Conservation (phyloP, 2,113 vertebrate species). For the Henicopernis longicauda region DNA sequence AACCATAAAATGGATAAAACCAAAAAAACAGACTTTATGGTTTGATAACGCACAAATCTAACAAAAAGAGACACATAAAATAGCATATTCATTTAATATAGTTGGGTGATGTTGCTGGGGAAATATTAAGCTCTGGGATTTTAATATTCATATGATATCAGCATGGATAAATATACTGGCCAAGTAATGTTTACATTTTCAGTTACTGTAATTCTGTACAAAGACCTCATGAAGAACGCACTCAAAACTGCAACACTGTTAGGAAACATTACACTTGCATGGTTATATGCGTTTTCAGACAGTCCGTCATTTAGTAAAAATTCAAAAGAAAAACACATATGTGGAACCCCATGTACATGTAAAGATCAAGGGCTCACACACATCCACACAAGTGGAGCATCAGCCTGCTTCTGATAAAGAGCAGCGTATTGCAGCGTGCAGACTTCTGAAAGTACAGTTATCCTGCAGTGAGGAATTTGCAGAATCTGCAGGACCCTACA, state of each 20-base stretch:
- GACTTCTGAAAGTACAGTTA: not conserved
- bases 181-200: not conserved
- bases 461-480: constrained; percentile 50
- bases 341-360: not conserved
- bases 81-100: not conserved
- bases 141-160: not conserved
- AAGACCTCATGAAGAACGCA: not conserved
- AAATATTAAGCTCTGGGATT: not conserved
- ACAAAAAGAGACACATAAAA: not conserved
- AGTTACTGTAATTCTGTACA: not conserved
- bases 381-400: not conserved
- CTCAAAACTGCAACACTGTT: not conserved
- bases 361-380: not conserved
- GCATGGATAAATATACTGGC: not conserved
- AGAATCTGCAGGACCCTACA: constrained; percentile 47
- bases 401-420: constrained; percentile 8
- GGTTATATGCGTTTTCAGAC: not conserved
- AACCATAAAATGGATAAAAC: not conserved
- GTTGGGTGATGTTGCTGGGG: not conserved
- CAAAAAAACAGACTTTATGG: not conserved
- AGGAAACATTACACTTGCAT: not conserved
- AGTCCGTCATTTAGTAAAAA: not conserved
- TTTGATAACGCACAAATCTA: not conserved
- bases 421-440: not conserved
- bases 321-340: not conserved